Conservation (phyloP, 1,140 invertebrate species). For the Melipona quadrifasciata region DNA sequence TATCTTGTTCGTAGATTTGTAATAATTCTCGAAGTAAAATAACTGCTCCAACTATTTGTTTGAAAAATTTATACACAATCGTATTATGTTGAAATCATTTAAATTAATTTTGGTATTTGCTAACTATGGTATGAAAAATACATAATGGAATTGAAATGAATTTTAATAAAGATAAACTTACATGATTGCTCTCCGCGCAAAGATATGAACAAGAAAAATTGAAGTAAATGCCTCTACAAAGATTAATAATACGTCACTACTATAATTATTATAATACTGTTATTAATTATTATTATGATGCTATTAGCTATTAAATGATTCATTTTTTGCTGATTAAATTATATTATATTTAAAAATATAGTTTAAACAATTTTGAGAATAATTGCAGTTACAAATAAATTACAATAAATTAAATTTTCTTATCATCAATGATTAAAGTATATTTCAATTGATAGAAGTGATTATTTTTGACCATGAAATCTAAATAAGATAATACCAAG, state of each 20-base stretch:
- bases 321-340: too few species aligned
- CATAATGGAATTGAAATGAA: not conserved
- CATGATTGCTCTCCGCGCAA: too few species aligned
- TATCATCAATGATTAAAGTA: not conserved
- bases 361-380: not conserved
- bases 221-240: not conserved
- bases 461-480: not conserved
- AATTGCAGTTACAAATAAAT: not conserved
- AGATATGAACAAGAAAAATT: not conserved
- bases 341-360: too few species aligned
- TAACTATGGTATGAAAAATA: not conserved
- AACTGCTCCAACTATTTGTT: not conserved
- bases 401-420: not conserved
- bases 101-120: not conserved
- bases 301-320: too few species aligned
- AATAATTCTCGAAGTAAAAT: constrained; percentile 33
- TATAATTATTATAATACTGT: too few species aligned
- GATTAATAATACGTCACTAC: too few species aligned
- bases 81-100: not conserved
- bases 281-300: too few species aligned
- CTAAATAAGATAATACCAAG: not conserved
- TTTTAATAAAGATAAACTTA: not conserved
- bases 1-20: constrained; percentile 1
- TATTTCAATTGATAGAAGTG: not conserved
- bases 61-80: not conserved